phyloP scores from a whole-genome alignment of 2,888 invertebrate genomes.

The Caenorhabditis sp. region DNA sequence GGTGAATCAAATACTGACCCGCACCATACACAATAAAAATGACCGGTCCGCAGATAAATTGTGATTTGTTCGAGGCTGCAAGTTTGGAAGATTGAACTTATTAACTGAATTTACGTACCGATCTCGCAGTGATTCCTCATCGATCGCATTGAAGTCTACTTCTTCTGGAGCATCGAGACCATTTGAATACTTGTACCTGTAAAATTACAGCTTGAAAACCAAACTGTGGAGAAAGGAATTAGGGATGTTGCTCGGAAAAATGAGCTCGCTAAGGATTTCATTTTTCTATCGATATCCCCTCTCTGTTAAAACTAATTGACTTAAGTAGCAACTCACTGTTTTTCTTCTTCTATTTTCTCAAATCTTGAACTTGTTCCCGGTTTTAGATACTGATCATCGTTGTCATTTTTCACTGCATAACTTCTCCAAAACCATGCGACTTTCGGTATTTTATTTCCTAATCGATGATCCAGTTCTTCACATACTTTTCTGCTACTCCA shows the following conservation, averaged over 20 bases:
- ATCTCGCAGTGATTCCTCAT: background rate
- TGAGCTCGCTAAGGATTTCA: too few species aligned
- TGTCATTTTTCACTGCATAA: constrained; percentile 42
- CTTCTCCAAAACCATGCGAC: constrained; percentile 42
- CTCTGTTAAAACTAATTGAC: constrained; percentile 10
- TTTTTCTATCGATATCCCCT: too few species aligned
- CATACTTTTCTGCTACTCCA: constrained; percentile 62
- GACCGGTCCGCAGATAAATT: constrained; percentile 50
- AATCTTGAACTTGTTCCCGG: constrained; percentile 8
- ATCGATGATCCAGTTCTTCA: constrained; percentile 57
- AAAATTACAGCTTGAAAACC: too few species aligned
- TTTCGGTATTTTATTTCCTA: constrained; percentile 16
- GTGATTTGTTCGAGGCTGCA: constrained; percentile 53
- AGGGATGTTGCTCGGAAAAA: too few species aligned
- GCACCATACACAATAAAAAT: constrained; percentile 67
- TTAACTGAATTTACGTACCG: background rate
- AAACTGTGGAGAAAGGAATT: too few species aligned
- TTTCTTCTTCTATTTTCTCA: constrained; percentile 5
- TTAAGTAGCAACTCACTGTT: background rate
- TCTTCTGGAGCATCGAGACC: constrained; percentile 53
- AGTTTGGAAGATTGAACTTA: background rate
- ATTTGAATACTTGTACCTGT: constrained; percentile 53
- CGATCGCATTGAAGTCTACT: background rate
- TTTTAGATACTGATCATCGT: constrained; percentile 6
- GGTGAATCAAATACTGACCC: constrained; percentile 51